phyloP scores from a whole-genome alignment of 2,113 vertebrate species.

The Reinhardtius hippoglossoides region DNA sequence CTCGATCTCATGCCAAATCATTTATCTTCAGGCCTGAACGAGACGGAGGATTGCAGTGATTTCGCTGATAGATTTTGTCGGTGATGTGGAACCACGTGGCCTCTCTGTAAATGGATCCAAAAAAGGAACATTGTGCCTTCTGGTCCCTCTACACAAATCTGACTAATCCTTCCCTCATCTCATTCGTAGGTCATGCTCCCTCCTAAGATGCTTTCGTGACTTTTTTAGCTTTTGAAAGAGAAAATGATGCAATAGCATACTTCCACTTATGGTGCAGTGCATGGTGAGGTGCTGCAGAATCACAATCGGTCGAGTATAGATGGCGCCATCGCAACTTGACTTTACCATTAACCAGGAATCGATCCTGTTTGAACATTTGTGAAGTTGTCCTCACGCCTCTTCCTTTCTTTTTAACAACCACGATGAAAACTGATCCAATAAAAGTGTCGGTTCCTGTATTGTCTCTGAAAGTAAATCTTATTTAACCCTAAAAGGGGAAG shows the following conservation, averaged over 20 bases:
- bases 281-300: too few species aligned
- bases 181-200: not conserved
- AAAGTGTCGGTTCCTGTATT: slow-evolving; percentile 2
- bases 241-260: slow-evolving; percentile 31
- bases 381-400: not conserved
- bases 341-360: not conserved
- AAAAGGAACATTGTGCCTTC: slow-evolving; percentile 66
- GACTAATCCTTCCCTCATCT: not conserved
- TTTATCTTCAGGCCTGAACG: slow-evolving; percentile 1
- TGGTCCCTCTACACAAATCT: slow-evolving; percentile 43
- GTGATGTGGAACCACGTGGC: slow-evolving; percentile 11
- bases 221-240: slow-evolving; percentile 27
- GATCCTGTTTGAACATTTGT: slow-evolving; percentile 4
- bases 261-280: slow-evolving; percentile 20
- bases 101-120: slow-evolving; percentile 40
- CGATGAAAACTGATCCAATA: not conserved
- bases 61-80: slow-evolving; percentile 8
- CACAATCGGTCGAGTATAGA: slow-evolving; percentile 11
- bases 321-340: slow-evolving; percentile 2
- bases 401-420: slow-evolving; percentile 3
- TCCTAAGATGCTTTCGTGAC: slow-evolving; percentile 19
- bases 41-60: slow-evolving; percentile 26
- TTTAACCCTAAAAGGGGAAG: slow-evolving; percentile 42
- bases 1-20: slow-evolving; percentile 12
- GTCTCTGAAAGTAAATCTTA: not conserved